Conservation (phyloP, 2,113 vertebrate species). For the Gymnocephalus cernua region DNA sequence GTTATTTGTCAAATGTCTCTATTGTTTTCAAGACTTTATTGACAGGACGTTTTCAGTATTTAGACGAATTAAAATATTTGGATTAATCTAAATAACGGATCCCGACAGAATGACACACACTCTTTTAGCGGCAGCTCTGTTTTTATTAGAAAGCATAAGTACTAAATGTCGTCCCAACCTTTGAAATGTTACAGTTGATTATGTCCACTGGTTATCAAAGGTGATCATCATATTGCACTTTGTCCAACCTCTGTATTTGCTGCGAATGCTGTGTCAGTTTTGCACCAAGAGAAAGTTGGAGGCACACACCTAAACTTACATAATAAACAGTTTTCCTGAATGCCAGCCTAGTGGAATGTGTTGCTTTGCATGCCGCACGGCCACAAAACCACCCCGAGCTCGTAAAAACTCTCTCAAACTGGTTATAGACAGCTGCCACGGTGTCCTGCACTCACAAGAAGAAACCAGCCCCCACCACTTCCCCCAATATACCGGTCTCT, state of each 20-base stretch:
- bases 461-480: conserved; percentile 34
- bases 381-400: neutral
- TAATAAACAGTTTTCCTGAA: conserved; percentile 6
- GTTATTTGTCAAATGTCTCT: neutral
- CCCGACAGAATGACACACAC: neutral
- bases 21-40: neutral
- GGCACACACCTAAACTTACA: conserved; percentile 22
- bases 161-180: neutral
- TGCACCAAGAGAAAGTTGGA: neutral
- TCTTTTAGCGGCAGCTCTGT: neutral
- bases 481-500: conserved; percentile 43
- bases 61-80: neutral
- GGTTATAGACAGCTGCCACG: conserved; percentile 20
- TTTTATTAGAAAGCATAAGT: neutral
- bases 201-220: neutral
- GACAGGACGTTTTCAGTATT: neutral
- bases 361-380: conserved; percentile 2
- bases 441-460: neutral
- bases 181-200: neutral
- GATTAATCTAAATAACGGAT: neutral
- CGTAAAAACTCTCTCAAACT: conserved; percentile 13
- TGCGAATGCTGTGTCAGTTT: neutral
- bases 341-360: conserved; percentile 18
- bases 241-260: neutral
- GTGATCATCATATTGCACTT: neutral